These are phyloP conservation scores for Anser cygnoides DNA, from an alignment of 2,113 vertebrate genomes.

Conservation along the genomic window DNA sequence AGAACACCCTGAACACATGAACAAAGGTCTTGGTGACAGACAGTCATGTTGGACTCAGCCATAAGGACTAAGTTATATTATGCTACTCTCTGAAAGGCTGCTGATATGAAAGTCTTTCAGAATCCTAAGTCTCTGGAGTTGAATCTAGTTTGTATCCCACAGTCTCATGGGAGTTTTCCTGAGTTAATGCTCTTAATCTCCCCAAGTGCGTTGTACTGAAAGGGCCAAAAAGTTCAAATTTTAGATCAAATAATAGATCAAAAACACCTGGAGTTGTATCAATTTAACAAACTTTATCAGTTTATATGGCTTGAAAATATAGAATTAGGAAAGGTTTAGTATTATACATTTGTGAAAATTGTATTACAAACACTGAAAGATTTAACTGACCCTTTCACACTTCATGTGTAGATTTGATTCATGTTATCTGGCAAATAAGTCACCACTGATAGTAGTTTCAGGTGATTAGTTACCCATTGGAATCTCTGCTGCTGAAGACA, in stretches of 20 bases:
- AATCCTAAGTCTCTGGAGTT: neutral
- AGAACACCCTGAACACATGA: neutral
- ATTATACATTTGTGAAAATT: neutral
- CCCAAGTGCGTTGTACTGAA: neutral
- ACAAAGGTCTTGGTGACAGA: neutral
- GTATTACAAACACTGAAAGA: neutral
- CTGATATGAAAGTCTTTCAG: neutral
- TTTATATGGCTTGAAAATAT: neutral
- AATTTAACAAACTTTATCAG: neutral
- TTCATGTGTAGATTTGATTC: neutral
- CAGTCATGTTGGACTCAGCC: neutral
- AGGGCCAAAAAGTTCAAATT: neutral
- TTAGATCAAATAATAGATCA: neutral
- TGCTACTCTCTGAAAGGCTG: neutral
- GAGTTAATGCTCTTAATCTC: neutral
- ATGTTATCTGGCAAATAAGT: neutral
- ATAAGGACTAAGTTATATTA: neutral
- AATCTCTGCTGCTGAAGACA: neutral
- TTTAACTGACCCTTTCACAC: neutral
- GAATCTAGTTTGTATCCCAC: neutral
- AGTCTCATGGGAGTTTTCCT: neutral
- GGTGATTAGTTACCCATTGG: neutral
- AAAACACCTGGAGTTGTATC: neutral
- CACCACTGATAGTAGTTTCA: neutral
- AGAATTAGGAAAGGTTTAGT: neutral